These are phyloP conservation scores for Halcyon leucocephala DNA, from an alignment of 2,797 vertebrate species.

Conservation along the genomic window DNA sequence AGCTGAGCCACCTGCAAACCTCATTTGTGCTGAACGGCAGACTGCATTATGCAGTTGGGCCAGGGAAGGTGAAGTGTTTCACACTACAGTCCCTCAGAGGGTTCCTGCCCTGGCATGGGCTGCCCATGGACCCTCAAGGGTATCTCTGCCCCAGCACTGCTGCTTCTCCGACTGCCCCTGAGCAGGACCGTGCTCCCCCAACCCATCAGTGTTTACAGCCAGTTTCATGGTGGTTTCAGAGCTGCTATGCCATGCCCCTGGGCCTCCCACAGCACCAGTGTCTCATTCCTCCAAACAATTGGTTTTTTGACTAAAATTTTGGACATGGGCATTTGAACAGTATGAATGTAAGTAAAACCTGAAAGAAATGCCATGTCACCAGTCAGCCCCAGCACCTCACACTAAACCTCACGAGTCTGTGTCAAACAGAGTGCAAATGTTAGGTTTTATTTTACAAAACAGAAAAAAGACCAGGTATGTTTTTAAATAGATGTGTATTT, in stretches of 20 bases:
- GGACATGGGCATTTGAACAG: not conserved
- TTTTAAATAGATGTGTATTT: not conserved
- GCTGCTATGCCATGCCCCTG: rapidly evolving
- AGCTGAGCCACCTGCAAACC: not conserved
- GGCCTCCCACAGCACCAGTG: rapidly evolving
- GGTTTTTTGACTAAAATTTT: not conserved
- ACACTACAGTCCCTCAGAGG: rapidly evolving
- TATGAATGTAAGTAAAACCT: not conserved
- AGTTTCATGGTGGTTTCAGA: not conserved
- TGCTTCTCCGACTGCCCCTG: not conserved
- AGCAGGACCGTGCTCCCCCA: not conserved
- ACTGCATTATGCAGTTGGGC: rapidly evolving
- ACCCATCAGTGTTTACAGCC: too few relatives aligned
- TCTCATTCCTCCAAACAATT: rapidly evolving
- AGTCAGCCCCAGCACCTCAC: not conserved
- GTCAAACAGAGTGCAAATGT: not conserved
- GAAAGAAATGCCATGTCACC: not conserved
- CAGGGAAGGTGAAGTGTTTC: not conserved
- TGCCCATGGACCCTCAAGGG: rapidly evolving
- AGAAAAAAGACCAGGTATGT: rapidly evolving
- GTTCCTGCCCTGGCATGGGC: too few relatives aligned
- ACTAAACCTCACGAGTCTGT: not conserved
- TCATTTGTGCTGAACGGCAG: not conserved
- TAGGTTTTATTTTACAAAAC: not conserved
- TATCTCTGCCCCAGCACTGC: not conserved